These are phyloP conservation scores for Otolemur crassicaudatus DNA, from an alignment of 2,797 vertebrate genomes.

Conservation along the genomic window DNA sequence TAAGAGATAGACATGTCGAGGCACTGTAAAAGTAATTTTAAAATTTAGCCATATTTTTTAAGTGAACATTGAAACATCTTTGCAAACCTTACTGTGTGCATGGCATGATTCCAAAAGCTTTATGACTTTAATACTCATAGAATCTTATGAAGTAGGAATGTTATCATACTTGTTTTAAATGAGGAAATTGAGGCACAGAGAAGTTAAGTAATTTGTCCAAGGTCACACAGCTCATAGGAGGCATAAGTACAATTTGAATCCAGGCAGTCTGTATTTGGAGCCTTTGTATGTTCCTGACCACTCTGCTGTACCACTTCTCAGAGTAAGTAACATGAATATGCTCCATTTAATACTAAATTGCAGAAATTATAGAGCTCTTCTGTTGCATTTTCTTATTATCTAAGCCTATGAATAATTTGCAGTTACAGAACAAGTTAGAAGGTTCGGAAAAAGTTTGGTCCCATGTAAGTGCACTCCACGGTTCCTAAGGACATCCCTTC, in stretches of 20 bases:
- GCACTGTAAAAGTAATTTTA: neutral
- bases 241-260: neutral
- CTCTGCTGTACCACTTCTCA: neutral
- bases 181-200: conserved; percentile 35
- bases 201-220: conserved; percentile 30
- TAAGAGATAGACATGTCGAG: conserved; percentile 35
- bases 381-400: conserved; percentile 21
- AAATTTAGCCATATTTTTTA: conserved; percentile 59
- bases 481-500: neutral
- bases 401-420: conserved; percentile 1
- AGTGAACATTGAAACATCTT: conserved; percentile 25
- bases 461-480: neutral
- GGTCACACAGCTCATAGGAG: neutral
- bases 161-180: conserved; percentile 42
- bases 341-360: neutral
- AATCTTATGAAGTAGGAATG: neutral
- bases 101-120: neutral
- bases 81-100: conserved; percentile 12
- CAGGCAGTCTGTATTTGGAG: neutral
- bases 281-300: neutral
- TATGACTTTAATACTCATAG: conserved; percentile 31
- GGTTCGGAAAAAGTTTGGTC: neutral
- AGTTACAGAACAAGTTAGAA: neutral
- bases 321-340: neutral
- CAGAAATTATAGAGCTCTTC: neutral